phyloP scores from a whole-genome alignment of 1,140 invertebrate species.

The Pinna nobilis region DNA sequence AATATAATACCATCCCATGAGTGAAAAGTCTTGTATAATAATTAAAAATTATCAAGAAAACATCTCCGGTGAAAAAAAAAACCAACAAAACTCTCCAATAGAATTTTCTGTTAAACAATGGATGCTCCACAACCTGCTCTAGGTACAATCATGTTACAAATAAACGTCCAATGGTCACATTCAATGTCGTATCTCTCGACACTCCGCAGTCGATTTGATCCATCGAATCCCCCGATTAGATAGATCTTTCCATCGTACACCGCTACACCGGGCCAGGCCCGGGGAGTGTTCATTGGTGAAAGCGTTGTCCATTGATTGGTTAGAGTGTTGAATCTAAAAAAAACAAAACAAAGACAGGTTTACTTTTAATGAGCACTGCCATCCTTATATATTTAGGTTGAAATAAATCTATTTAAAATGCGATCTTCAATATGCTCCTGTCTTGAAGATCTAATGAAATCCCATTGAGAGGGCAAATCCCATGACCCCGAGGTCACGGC shows the following conservation, averaged over 20 bases:
- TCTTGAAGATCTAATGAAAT: too few relatives aligned
- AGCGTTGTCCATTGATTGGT: conserved; percentile 72
- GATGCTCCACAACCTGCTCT: conserved; percentile 70
- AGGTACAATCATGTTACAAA: conserved; percentile 67
- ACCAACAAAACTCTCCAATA: too few relatives aligned
- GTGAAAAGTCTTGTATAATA: too few relatives aligned
- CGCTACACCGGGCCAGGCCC: conserved; percentile 70
- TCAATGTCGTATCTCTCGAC: conserved; percentile 93
- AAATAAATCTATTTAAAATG: too few relatives aligned
- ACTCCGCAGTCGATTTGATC: conserved; percentile 83
- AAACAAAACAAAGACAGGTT: not conserved
- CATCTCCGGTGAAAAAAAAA: too few relatives aligned
- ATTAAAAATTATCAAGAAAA: too few relatives aligned
- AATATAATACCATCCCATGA: too few relatives aligned
- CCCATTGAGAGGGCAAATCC: too few relatives aligned
- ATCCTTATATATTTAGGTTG: too few relatives aligned
- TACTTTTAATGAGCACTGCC: too few relatives aligned
- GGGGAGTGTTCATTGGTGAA: conserved; percentile 69
- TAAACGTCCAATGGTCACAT: conserved; percentile 84
- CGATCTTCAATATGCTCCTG: too few relatives aligned
- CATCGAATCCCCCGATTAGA: conserved; percentile 77
- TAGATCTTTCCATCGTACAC: conserved; percentile 77
- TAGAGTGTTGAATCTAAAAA: conserved; percentile 67
- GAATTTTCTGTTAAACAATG: conserved; percentile 57
- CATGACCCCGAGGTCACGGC: too few relatives aligned